Conservation (phyloP, 2,113 vertebrate genomes). For the Cranoglanis bouderius region DNA sequence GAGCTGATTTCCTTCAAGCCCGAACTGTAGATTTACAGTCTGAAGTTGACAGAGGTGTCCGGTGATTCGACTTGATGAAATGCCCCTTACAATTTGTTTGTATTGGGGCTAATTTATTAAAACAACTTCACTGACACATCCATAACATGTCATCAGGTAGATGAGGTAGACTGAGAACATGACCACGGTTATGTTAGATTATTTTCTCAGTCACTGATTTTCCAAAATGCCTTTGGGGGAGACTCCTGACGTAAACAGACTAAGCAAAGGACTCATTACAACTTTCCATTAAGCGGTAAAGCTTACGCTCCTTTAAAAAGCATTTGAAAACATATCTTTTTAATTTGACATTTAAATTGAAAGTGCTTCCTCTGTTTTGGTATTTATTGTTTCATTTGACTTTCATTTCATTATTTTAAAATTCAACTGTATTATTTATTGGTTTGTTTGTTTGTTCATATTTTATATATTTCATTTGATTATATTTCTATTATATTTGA, state of each 20-base stretch:
- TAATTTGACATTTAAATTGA: neutral
- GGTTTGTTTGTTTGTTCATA: neutral
- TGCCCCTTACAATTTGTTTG: neutral
- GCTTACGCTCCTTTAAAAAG: neutral
- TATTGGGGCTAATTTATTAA: neutral
- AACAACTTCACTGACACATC: neutral
- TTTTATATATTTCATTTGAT: neutral
- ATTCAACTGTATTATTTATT: neutral
- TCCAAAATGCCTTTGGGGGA: neutral
- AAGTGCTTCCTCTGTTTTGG: neutral
- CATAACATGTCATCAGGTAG: neutral
- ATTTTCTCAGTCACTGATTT: no score
- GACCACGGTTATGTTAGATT: neutral
- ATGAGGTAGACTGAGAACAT: neutral
- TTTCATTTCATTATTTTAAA: neutral
- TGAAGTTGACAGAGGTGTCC: no score
- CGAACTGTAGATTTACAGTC: neutral
- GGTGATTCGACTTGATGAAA: neutral
- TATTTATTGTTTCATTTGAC: neutral
- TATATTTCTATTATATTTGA: neutral
- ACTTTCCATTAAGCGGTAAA: neutral
- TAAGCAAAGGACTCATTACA: no score
- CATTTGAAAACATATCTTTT: neutral
- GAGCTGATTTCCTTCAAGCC: no score
- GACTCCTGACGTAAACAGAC: no score